Evolutionary conservation across 30 jellyfish, hydroid and myxozoan genomes (phyloP).

Genomic region (Aurelia sp.): DNA sequence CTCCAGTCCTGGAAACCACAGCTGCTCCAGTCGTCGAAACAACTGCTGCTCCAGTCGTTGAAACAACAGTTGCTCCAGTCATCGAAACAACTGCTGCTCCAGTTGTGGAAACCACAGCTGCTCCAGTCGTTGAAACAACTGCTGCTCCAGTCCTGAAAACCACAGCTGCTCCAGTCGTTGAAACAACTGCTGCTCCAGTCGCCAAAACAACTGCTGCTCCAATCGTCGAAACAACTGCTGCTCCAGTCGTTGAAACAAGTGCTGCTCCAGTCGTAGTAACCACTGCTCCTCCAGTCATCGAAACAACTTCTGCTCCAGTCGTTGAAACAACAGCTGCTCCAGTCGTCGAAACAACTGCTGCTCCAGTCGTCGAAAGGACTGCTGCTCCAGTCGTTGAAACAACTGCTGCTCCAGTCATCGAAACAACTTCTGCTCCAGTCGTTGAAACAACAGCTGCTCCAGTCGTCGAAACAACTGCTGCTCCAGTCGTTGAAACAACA

Average conservation of each 20-base stretch:
- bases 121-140: slow-evolving; percentile 4
- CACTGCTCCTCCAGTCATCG: slow-evolving; percentile 3
- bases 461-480: slow-evolving; percentile 4
- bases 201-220: slow-evolving; percentile 19
- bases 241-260: not conserved
- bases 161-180: slow-evolving; percentile 26
- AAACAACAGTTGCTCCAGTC: slow-evolving; percentile 28
- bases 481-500: slow-evolving; percentile 33
- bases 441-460: slow-evolving; percentile 21
- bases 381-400: slow-evolving; percentile 21
- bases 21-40: slow-evolving; percentile 17
- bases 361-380: slow-evolving; percentile 1
- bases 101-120: not conserved
- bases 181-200: slow-evolving; percentile 39
- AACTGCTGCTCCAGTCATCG: slow-evolving; percentile 4
- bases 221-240: not conserved
- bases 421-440: slow-evolving; percentile 32
- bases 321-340: slow-evolving; percentile 6
- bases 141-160: slow-evolving; percentile 9
- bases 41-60: slow-evolving; percentile 1
- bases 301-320: slow-evolving; percentile 11
- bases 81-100: slow-evolving; percentile 11
- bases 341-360: slow-evolving; percentile 3
- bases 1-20: not conserved
- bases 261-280: slow-evolving; percentile 5